Base-by-base conservation (phyloP, 2,113 vertebrate species). In the Edolisoma coerulescens region DNA sequence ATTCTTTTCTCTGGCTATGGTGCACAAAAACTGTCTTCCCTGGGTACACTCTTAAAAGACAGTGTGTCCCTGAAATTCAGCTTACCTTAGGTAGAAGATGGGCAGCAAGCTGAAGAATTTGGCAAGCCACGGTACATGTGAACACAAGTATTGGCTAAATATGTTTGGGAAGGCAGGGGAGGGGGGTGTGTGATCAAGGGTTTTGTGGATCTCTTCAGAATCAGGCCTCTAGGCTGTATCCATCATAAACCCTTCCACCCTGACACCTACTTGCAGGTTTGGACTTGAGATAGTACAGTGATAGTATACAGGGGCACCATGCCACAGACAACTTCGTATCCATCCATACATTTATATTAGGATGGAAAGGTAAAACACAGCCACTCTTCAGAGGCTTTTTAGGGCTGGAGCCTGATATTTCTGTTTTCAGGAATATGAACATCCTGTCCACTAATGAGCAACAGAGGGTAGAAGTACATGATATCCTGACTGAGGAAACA, bases 101-200 rank as follows among this genome's bases (percentile, higher is more conserved):
- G 10, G n/a, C 42, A 75, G 5, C n/a, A 90, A 70, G 33, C 13
- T 75, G 47, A 85, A 76, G 27, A 79, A 52, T 27, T 47, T 76
- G 23, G 45, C 23, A 82, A 42, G 9, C 4, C 32, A 45, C 0
- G 1, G 19, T 13, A 6, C 15, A 26, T 9, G 20, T 47, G 45
- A 85, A 44, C 11, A 12, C 7, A 1, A 68, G 39, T n/a, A 47
- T 54, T 44, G 12, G 4, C 17, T 11, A 68, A 79, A 37, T 17
- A 39, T 10, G 6, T 10, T 49, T 13, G 32, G 10, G 33, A 49
- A 54, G 19, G 15, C 2, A 20, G 3, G 0, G 13, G 5, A 21
- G 16, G 10, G 33, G 41, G 13, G 23, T 20, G 39, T 1, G 5
- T 50, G 75, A 65, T 27, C 15, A 14, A 33, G 16, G 13, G 7